Evolutionary conservation across 2,888 invertebrate species (phyloP).

Genomic region (Lapara coniferarum): DNA sequence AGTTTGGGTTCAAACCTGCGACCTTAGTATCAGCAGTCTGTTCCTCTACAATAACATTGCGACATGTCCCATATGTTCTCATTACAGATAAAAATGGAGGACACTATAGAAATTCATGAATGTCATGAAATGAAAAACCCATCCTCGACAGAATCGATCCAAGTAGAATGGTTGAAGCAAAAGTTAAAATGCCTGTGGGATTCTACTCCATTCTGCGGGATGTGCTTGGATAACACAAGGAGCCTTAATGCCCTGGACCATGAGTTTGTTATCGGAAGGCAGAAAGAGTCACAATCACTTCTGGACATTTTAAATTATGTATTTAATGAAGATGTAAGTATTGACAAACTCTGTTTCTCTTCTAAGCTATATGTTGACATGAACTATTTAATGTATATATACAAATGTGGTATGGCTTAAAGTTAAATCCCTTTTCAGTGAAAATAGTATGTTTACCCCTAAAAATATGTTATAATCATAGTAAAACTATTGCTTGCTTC

Average conservation of each 20-base stretch:
- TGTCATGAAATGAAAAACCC: background rate
- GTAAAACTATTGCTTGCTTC: too few species aligned
- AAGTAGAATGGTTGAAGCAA: slow-evolving; percentile 46
- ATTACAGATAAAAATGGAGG: slow-evolving; percentile 17
- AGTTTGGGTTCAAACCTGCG: too few species aligned
- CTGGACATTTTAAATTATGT: slow-evolving; percentile 53
- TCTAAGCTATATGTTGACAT: too few species aligned
- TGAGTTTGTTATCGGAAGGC: slow-evolving; percentile 49
- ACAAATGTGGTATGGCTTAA: too few species aligned
- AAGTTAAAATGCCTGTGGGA: slow-evolving; percentile 48
- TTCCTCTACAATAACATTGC: too few species aligned
- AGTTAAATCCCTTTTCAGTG: too few species aligned
- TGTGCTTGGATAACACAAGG: slow-evolving; percentile 47
- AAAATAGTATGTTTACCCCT: too few species aligned
- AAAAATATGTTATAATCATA: too few species aligned
- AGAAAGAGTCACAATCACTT: slow-evolving; percentile 44
- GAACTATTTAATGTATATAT: too few species aligned
- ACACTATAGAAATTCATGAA: background rate
- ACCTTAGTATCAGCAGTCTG: too few species aligned
- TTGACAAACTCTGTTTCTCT: background rate
- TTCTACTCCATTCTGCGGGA: slow-evolving; percentile 47
- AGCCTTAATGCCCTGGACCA: slow-evolving; percentile 45
- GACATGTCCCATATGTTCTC: background rate
- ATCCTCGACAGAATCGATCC: background rate
- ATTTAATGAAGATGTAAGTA: slow-evolving; percentile 57